Evolutionary conservation across 2,797 vertebrate genomes (phyloP), one percentile per base, ranked within the genome.

Genomic region (Luscinia luscinia): DNA sequence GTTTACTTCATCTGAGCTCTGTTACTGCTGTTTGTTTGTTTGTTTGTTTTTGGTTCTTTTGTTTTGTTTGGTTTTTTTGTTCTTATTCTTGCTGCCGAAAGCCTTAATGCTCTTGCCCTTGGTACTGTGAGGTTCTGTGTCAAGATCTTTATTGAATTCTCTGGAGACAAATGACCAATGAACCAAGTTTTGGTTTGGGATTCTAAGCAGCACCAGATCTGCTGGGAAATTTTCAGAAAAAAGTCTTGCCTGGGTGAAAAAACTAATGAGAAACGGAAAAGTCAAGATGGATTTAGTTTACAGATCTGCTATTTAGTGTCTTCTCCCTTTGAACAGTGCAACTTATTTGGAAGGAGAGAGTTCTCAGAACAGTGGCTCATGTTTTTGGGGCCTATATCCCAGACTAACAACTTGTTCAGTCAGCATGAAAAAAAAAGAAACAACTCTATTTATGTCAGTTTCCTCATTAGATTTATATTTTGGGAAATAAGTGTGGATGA

Each of bases 401-500:
- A 84, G 73, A 46, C 36, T 61, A 77, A 38, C 45, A 79, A 61
- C n/a, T 86, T 75, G 48, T 84, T 92, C 91, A 86, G 43, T 94
- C 89, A 90, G 80, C 80, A 76, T 38, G 80, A 30, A 67, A 30
- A n/a, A 4, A 23, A 38, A 38, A 8, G 16, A 48, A 49, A 49
- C 9, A 2, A 30, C 54, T 85, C 27, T 74, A 7, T 87, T 83
- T 89, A 83, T 91, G 70, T 82, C 48, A 45, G 55, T 79, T 94
- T 93, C 70, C 66, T 62, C 43, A 91, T 96, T 9, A 76, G 85
- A 40, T 91, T 87, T 88, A 21, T 93, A 87, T 90, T 95, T 93
- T 58, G 36, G 64, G 57, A 93, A 90, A 77, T 74, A 93, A 85
- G 55, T 43, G 48, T 90, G 70, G 70, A 82, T 86, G 41, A 93